Conservation (phyloP, 2,113 vertebrate genomes). For the Dicrurus megarhynchus region DNA sequence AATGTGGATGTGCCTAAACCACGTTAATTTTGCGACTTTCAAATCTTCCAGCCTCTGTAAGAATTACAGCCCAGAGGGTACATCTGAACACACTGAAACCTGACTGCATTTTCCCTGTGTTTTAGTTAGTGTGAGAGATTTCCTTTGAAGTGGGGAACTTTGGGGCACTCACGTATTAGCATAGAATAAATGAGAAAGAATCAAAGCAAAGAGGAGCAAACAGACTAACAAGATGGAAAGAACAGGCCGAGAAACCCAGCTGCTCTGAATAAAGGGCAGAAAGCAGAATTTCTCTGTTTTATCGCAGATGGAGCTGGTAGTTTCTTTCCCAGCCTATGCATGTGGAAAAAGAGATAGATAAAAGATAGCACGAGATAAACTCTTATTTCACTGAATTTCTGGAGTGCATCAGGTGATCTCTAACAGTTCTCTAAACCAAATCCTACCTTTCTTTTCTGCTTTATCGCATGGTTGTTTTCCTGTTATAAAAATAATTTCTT, state of each 20-base stretch:
- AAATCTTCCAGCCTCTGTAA: not conserved
- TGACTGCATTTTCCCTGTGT: not conserved
- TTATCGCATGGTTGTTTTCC: not conserved
- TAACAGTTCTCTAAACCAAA: not conserved
- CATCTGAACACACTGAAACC: not conserved
- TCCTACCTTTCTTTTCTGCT: not conserved
- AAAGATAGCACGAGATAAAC: not conserved
- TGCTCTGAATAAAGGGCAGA: not conserved
- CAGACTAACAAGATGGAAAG: not conserved
- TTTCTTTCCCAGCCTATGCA: not conserved
- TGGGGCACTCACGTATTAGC: not conserved
- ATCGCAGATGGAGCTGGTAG: not conserved
- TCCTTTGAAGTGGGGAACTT: not conserved
- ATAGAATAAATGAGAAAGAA: constrained; percentile 12
- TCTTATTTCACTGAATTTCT: not conserved
- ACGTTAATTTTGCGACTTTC: not conserved
- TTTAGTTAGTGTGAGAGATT: not conserved
- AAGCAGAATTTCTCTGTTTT: not conserved
- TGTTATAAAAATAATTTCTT: not conserved
- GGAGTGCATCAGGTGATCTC: not conserved
- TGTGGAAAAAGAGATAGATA: not conserved
- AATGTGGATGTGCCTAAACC: not conserved
- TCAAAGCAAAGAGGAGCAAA: not conserved
- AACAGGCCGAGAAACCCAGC: not conserved
- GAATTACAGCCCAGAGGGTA: constrained; percentile 19